phyloP scores from a whole-genome alignment of 2,113 vertebrate genomes.

The Parus major region DNA sequence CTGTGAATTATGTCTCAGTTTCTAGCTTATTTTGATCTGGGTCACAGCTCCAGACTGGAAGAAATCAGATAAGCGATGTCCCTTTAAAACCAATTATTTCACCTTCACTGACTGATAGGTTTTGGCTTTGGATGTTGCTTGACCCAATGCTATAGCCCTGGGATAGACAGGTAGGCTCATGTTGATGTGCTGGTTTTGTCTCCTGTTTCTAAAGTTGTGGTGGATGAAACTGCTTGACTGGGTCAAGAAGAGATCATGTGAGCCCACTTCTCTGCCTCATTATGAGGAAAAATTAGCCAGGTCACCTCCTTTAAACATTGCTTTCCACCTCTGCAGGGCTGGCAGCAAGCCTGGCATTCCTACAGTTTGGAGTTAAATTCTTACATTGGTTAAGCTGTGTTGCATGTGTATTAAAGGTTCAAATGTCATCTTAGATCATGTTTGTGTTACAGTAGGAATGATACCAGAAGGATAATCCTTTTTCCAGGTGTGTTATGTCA shows the following conservation, averaged over 20 bases:
- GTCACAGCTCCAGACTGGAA: background rate
- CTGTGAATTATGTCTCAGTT: background rate
- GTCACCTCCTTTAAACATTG: background rate
- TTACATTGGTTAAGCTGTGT: background rate
- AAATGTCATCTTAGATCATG: background rate
- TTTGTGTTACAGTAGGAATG: background rate
- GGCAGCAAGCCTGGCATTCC: background rate
- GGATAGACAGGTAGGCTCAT: background rate
- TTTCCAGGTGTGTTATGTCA: background rate
- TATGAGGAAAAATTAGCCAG: background rate
- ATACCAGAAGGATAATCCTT: background rate
- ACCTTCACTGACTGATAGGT: background rate
- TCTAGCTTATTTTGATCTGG: conserved; percentile 5
- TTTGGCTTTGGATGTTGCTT: background rate
- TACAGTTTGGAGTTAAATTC: background rate
- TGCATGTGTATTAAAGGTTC: background rate
- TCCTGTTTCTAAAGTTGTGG: background rate
- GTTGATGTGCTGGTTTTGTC: background rate
- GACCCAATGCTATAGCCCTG: background rate
- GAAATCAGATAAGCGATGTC: background rate
- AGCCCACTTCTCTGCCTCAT: background rate
- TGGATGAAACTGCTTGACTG: background rate
- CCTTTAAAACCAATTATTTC: background rate
- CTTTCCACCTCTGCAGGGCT: background rate
- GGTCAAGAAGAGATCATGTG: background rate